Evolutionary conservation across 1,140 invertebrate species (phyloP), one percentile per base, ranked within the genome.

Genomic region (Mamestra configurata): DNA sequence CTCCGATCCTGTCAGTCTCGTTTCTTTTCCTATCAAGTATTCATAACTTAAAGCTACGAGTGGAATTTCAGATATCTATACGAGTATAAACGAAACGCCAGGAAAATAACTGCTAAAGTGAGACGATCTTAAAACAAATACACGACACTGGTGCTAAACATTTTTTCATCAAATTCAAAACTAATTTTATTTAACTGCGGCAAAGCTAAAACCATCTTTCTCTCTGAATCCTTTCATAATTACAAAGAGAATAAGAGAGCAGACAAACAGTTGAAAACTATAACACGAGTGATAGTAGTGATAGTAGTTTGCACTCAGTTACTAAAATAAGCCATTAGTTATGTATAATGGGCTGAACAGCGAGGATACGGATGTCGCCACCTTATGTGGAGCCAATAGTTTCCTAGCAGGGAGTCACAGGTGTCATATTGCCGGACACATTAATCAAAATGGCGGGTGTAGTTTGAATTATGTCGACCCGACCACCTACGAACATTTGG

Each of bases 381-480:
- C 61, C 71, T 76, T 75, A 79, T 68, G 18, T 55, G 49, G 71
- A 68, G 11, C 75, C 71, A 77, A 82, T 82, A 76, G 70, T 66
- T 77, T 59, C 72, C 66, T 77, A 77, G 73, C 31, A 31, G 20
- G 72, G 35, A 43, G 22, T 37, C 70, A 77, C 72, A 80, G 77
- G 61, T 84, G 82, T 81, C 77, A 79, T 66, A 76, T 79, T 77
- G 57, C 73, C 77, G 80, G 80, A 80, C 35, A 76, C 80, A 84
- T 84, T 80, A 80, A 80, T 84, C 80, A 84, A 40, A 70, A 49
- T 15, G 37, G 37, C 49, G 55, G 57, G 57, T 68, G 43, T 64
- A 72, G 37, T 72, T 75, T 53, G 51, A 66, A 40, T 57, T 37
- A 49, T 79, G 71, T 73, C 13, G n/a, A 40, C 66, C 66, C 57